Conservation (phyloP, 2,797 vertebrate genomes). For the Hephaestus fuliginosus region DNA sequence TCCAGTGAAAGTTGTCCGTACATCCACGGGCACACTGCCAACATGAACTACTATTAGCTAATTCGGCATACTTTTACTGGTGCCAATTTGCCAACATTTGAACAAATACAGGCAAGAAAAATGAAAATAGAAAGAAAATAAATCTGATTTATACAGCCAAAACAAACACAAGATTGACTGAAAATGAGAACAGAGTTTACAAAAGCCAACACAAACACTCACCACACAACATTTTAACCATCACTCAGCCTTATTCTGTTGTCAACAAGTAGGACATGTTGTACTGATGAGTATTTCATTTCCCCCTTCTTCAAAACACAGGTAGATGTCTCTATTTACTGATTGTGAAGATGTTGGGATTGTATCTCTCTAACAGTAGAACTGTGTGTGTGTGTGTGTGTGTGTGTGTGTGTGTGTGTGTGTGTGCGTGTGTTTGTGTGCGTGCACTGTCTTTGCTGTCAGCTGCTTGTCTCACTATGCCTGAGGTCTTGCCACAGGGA, state of each 20-base stretch:
- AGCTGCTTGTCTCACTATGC: conserved; percentile 66
- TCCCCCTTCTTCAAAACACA: neutral
- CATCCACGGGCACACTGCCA: neutral
- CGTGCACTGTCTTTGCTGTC: conserved; percentile 50
- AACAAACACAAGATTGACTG: neutral
- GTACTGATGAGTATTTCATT: neutral
- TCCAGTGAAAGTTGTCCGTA: neutral
- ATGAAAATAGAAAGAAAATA: no score
- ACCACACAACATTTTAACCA: neutral
- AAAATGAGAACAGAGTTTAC: neutral
- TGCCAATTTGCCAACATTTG: neutral
- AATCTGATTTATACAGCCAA: neutral
- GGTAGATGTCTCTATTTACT: neutral
- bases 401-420: neutral
- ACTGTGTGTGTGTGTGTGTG: conserved; percentile 7
- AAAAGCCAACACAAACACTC: neutral
- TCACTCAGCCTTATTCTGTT: neutral
- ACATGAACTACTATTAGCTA: neutral
- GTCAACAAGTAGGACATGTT: neutral
- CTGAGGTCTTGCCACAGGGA: conserved; percentile 67
- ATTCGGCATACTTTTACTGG: neutral
- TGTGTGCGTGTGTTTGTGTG: neutral
- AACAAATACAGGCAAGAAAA: neutral
- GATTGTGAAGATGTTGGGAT: conserved; percentile 6
- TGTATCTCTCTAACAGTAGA: conserved; percentile 5